These are phyloP conservation scores for Lepus timidus DNA, from an alignment of 2,113 vertebrate genomes.

Conservation along the genomic window DNA sequence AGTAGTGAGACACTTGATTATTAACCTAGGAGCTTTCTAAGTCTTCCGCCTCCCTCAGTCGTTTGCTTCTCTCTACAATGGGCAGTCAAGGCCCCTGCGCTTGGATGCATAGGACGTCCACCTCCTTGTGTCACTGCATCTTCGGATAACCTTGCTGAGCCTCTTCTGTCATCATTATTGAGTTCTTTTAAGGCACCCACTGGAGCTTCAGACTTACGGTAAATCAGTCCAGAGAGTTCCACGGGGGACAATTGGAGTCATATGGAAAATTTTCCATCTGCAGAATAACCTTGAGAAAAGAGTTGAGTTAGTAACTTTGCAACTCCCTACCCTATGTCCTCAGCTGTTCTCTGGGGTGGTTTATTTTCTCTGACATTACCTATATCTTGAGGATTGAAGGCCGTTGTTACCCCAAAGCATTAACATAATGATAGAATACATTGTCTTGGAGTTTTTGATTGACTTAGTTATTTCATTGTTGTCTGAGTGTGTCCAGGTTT, in stretches of 20 bases:
- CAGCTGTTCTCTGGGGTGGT: background rate
- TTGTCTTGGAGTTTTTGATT: background rate
- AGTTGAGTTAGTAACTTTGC: conserved; percentile 11
- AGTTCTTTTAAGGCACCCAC: background rate
- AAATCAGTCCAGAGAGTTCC: conserved; percentile 33
- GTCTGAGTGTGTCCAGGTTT: background rate
- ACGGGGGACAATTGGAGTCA: conserved; percentile 15
- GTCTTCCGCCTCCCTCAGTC: background rate
- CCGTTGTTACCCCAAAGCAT: background rate
- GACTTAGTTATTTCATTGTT: background rate
- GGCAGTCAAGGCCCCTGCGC: background rate
- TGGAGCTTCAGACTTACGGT: background rate
- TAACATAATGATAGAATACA: background rate
- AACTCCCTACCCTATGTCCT: background rate
- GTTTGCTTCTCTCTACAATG: background rate
- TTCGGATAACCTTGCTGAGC: conserved; percentile 38
- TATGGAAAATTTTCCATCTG: conserved; percentile 58
- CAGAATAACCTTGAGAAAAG: conserved; percentile 59
- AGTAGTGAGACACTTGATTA: background rate
- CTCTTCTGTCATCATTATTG: conserved; percentile 24
- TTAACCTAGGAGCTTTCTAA: background rate
- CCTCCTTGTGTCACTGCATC: background rate
- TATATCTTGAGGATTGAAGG: background rate
- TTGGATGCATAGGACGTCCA: background rate
- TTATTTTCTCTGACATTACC: background rate